phyloP scores from a whole-genome alignment of 2,888 invertebrate genomes.

The Anorthoa munda region DNA sequence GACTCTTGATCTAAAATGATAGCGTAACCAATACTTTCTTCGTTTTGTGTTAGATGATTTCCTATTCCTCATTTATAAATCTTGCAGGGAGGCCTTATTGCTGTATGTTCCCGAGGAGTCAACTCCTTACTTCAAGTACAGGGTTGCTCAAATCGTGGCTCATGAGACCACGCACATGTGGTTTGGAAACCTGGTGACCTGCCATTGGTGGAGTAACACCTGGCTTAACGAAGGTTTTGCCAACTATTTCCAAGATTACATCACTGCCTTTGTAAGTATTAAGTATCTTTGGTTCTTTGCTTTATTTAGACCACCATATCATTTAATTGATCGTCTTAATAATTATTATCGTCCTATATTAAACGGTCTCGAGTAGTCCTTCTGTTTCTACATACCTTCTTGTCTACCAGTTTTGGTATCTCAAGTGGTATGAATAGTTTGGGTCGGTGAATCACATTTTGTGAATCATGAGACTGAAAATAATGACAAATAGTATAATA shows the following conservation, averaged over 20 bases:
- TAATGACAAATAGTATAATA: neutral
- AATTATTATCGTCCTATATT: neutral
- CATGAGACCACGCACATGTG: conserved; percentile 96
- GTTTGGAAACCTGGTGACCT: conserved; percentile 95
- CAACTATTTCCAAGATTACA: conserved; percentile 94
- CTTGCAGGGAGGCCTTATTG: conserved; percentile 82
- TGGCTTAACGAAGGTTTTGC: conserved; percentile 95
- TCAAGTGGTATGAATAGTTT: conserved; percentile 1
- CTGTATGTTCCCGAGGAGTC: conserved; percentile 88
- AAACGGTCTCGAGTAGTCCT: neutral
- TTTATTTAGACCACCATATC: neutral
- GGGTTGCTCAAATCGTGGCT: conserved; percentile 91
- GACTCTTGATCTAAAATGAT: neutral
- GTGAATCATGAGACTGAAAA: neutral
- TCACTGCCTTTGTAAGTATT: conserved; percentile 77
- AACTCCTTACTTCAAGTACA: conserved; percentile 87
- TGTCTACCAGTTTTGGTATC: conserved; percentile 13
- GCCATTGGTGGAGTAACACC: conserved; percentile 94
- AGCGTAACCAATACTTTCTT: neutral
- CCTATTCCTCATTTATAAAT: neutral
- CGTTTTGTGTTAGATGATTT: too few species aligned
- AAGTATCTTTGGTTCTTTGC: neutral
- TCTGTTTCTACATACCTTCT: neutral
- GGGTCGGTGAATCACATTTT: neutral
- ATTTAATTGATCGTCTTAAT: neutral